A percentile compares a stretch with the other conserved stretches of the same genome.
These are phyloP conservation scores for Cetonia aurata DNA, from an alignment of 2,888 invertebrate genomes.

Conservation along the genomic window DNA sequence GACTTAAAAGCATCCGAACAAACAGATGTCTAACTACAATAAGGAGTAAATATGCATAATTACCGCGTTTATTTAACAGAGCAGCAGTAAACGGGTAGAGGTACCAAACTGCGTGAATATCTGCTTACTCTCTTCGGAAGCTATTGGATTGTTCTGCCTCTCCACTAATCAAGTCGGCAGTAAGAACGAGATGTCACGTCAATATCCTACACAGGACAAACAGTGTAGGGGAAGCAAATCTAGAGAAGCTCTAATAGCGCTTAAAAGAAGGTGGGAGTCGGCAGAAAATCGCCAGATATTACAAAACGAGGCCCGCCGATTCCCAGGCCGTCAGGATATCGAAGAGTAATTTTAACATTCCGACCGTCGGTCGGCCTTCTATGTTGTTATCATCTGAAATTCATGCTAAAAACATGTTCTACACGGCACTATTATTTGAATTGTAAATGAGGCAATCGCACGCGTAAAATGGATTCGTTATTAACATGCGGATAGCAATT, in stretches of 20 bases:
- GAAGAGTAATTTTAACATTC: slow-evolving; percentile 44
- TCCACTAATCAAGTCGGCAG: neutral
- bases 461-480: too few species aligned
- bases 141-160: neutral
- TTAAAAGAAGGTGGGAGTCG: too few species aligned
- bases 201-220: too few species aligned
- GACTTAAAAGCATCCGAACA: slow-evolving; percentile 27
- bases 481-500: too few species aligned
- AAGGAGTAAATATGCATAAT: slow-evolving; percentile 53
- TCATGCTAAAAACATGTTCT: too few species aligned
- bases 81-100: slow-evolving; percentile 47
- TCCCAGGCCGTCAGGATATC: slow-evolving; percentile 50
- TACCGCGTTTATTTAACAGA: slow-evolving; percentile 52
- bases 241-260: too few species aligned
- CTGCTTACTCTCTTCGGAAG: neutral
- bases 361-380: neutral
- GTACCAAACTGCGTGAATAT: slow-evolving; percentile 1
- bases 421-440: too few species aligned
- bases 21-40: neutral
- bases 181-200: too few species aligned
- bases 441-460: too few species aligned
- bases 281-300: slow-evolving; percentile 50
- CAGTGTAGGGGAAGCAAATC: too few species aligned
- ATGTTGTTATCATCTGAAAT: too few species aligned
- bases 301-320: slow-evolving; percentile 59